Conservation (phyloP, 1,140 invertebrate genomes). For the Pachyrhynchus sulphureomaculatus region DNA sequence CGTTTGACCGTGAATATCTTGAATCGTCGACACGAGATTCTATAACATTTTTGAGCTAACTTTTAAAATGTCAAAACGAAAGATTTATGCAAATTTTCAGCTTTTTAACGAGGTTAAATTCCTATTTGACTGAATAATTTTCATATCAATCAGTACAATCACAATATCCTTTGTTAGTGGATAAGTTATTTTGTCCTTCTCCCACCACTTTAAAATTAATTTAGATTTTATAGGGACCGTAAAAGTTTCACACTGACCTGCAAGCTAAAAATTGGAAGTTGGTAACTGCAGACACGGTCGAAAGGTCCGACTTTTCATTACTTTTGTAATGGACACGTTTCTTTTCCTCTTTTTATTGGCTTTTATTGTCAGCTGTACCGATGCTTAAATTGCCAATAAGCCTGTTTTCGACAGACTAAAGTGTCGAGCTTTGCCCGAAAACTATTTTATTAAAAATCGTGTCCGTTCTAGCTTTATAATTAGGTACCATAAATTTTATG, state of each 20-base stretch:
- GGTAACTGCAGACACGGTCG: slow-evolving; percentile 12
- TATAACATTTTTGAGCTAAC: too few species aligned
- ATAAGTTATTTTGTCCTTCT: too few species aligned
- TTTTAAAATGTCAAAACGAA: too few species aligned
- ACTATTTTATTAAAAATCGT: slow-evolving; percentile 16
- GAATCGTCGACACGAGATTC: too few species aligned
- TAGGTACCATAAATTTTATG: too few species aligned
- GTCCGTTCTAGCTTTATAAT: too few species aligned
- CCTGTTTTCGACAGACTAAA: background rate
- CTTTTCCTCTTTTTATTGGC: slow-evolving; percentile 11
- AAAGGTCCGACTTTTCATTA: slow-evolving; percentile 19
- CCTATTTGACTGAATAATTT: too few species aligned
- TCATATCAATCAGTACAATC: too few species aligned
- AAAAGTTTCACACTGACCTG: background rate
- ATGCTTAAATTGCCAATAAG: slow-evolving; percentile 27
- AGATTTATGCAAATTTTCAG: too few species aligned
- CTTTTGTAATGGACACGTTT: slow-evolving; percentile 20
- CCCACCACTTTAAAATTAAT: background rate
- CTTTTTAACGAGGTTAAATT: too few species aligned
- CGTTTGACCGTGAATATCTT: too few species aligned
- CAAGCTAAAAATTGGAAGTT: slow-evolving; percentile 15
- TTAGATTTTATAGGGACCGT: slow-evolving; percentile 6
- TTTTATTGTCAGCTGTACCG: slow-evolving; percentile 26
- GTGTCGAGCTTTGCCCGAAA: slow-evolving; percentile 2
- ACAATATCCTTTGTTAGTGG: too few species aligned